phyloP scores from a whole-genome alignment of 2,797 vertebrate genomes.

The Cossypha polioptera region DNA sequence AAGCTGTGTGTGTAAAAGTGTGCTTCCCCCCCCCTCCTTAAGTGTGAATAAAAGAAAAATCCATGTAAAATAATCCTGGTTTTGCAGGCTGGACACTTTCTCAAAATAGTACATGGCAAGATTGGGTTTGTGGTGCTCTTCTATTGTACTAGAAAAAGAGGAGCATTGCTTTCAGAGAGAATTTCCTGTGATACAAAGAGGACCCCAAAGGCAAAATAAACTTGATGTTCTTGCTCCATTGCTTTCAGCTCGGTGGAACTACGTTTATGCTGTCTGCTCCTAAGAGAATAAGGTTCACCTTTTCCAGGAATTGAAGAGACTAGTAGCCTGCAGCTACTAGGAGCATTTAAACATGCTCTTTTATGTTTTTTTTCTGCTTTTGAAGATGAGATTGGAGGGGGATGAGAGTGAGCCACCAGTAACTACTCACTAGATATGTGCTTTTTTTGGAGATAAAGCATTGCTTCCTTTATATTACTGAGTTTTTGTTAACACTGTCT shows the following conservation, averaged over 20 bases:
- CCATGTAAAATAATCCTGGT: conserved; percentile 27
- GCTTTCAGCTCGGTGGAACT: conserved; percentile 44
- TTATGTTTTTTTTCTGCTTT: conserved; percentile 20
- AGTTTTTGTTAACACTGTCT: conserved; percentile 56
- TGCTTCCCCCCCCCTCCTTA: neutral
- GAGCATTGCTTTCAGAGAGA: conserved; percentile 14
- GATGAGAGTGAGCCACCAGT: conserved; percentile 18
- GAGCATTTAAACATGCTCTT: conserved; percentile 60
- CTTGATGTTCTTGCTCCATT: conserved; percentile 24
- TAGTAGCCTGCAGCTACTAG: conserved; percentile 56
- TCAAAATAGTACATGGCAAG: neutral
- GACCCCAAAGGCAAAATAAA: conserved; percentile 55
- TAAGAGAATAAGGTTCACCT: conserved; percentile 49
- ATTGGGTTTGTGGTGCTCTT: neutral
- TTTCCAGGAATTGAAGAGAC: conserved; percentile 62
- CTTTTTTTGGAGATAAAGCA: conserved; percentile 40
- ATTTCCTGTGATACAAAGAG: conserved; percentile 43
- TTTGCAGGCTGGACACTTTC: conserved; percentile 49
- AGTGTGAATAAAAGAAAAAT: conserved; percentile 6
- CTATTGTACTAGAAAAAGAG: neutral
- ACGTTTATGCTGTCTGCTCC: conserved; percentile 40
- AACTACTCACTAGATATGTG: conserved; percentile 33
- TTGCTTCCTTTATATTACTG: conserved; percentile 55
- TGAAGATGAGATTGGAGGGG: conserved; percentile 39
- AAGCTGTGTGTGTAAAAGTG: conserved; percentile 44